These are phyloP conservation scores for Toxotes jaculatrix DNA, from an alignment of 2,113 vertebrate genomes.

Conservation along the genomic window DNA sequence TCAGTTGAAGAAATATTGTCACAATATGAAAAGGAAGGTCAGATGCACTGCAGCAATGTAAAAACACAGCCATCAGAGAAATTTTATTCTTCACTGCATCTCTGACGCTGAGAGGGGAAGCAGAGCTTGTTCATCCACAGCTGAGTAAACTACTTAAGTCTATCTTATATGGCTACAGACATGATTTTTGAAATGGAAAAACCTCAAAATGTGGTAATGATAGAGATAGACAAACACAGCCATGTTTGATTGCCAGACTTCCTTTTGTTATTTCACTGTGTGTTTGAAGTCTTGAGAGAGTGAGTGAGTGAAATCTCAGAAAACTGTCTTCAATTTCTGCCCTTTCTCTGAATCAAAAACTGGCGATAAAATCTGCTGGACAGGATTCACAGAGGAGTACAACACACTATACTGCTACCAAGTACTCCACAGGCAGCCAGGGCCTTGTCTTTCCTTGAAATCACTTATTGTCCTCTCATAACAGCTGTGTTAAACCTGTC, in stretches of 20 bases:
- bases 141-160: slow-evolving; percentile 85
- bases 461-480: slow-evolving; percentile 57
- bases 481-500: slow-evolving; percentile 66
- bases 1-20: slow-evolving; percentile 74
- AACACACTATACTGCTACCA: slow-evolving; percentile 42
- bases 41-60: slow-evolving; percentile 72
- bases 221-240: slow-evolving; percentile 78
- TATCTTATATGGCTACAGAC: slow-evolving; percentile 69
- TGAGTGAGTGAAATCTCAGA: slow-evolving; percentile 53
- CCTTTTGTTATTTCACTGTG: slow-evolving; percentile 79
- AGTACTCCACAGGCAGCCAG: slow-evolving; percentile 21
- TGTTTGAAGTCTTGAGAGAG: slow-evolving; percentile 76
- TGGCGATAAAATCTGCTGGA: slow-evolving; percentile 60
- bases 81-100: slow-evolving; percentile 58
- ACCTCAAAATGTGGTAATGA: slow-evolving; percentile 76
- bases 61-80: slow-evolving; percentile 69
- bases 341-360: slow-evolving; percentile 63
- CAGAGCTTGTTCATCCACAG: slow-evolving; percentile 78
- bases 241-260: slow-evolving; percentile 75
- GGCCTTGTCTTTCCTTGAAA: slow-evolving; percentile 43
- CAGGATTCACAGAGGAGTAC: slow-evolving; percentile 44
- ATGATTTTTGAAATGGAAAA: slow-evolving; percentile 73
- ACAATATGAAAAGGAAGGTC: slow-evolving; percentile 74
- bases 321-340: slow-evolving; percentile 69
- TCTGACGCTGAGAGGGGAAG: slow-evolving; percentile 69